Conservation (phyloP, 2,888 invertebrate genomes). For the Gisinianus flammeolus region DNA sequence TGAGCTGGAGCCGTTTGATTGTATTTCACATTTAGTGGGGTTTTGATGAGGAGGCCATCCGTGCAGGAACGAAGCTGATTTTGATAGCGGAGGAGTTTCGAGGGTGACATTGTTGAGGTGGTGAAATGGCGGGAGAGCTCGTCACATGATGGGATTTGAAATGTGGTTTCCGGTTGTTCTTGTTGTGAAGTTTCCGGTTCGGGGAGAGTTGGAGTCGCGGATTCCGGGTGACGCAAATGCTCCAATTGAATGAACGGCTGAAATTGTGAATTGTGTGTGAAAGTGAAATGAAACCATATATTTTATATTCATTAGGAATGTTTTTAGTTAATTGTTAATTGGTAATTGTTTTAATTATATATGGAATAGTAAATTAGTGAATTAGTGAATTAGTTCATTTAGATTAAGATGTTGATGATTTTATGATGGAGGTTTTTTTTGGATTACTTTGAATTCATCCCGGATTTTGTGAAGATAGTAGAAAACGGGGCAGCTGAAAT, state of each 20-base stretch:
- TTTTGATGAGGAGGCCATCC: slow-evolving; percentile 12
- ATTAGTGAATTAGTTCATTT: neutral
- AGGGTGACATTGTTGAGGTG: neutral
- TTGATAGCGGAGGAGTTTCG: slow-evolving; percentile 10
- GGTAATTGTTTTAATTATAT: too few species aligned
- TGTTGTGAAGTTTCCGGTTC: too few species aligned
- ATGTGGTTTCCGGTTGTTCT: neutral
- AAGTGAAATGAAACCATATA: too few species aligned
- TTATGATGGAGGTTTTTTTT: neutral
- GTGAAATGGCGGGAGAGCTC: slow-evolving; percentile 12
- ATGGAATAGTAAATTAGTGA: too few species aligned
- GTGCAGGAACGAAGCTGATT: slow-evolving; percentile 9
- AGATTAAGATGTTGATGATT: too few species aligned
- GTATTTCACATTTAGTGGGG: neutral
- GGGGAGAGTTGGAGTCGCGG: too few species aligned
- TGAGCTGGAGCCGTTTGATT: neutral
- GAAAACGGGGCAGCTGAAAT: slow-evolving; percentile 22
- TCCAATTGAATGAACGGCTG: neutral
- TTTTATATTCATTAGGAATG: too few species aligned
- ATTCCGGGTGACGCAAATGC: neutral
- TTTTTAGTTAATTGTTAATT: too few species aligned
- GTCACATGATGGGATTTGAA: slow-evolving; percentile 25
- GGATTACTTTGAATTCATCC: slow-evolving; percentile 9
- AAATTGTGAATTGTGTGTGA: too few species aligned
- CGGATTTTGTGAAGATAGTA: slow-evolving; percentile 32